Base-by-base conservation (phyloP, 2,113 vertebrate species). In the Entelurus aequoreus region DNA sequence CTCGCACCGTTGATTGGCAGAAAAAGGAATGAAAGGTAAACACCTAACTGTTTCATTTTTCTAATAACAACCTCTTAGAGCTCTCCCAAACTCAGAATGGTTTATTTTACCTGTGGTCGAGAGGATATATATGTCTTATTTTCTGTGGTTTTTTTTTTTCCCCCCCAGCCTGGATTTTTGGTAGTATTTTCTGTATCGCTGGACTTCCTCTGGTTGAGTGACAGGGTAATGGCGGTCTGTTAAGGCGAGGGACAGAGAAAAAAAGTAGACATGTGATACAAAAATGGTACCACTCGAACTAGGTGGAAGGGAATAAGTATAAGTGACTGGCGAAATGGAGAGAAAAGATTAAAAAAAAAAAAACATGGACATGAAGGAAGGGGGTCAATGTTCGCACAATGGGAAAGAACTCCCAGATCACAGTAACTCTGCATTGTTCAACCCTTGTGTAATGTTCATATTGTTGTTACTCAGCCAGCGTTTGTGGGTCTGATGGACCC, bases 191-290 rank as follows among this genome's bases (percentile, higher is more conserved):
- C 11, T 19, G 79, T 81, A 84, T 79, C 87, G 82, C 56, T 49
- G 21, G 42, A 81, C 76, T 73, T 76, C 71, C 42, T 53, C 42
- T 74, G 79, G 84, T 63, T 65, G 77, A 86, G 52, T 83, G 80
- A 71, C 80, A 72, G 76, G 46, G 60, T 81, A 77, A 80, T 70
- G 62, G 75, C 69, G 60, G 40, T 21, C 4, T 16, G 69, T 76
- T 73, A 48, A 69, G 70, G 66, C 75, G 69, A 58, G 50, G 66
- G 52, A 56, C 6, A 35, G 47, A n/a, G 50, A 44, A 11, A 63
- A 48, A 56, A 4, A 12, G 37, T 35, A 21, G 14, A 52, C 12
- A 6, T 59, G 40, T 47, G 5, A 8, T 42, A 42, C 10, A 42
- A 10, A 28, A 42, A 42, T 42, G 40, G 40, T 42, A 42, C 40